Conservation (phyloP, 2,888 invertebrate species). For the Imbricaverruca yamaguchii region DNA sequence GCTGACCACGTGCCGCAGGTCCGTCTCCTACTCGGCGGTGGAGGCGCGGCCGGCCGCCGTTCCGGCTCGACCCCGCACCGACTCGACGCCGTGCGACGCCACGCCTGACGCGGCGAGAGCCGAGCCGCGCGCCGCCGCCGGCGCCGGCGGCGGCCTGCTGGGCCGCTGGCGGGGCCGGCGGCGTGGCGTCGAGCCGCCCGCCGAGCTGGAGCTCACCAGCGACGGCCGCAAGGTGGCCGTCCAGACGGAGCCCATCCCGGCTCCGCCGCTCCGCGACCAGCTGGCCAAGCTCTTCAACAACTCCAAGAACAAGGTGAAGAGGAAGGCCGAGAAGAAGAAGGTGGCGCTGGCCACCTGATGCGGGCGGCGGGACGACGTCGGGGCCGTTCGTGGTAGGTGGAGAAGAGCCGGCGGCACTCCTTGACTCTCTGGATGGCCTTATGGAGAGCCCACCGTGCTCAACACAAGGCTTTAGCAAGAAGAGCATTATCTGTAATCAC, state of each 20-base stretch:
- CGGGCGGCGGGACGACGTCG: neutral
- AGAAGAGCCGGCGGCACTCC: too few relatives aligned
- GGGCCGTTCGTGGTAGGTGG: too few relatives aligned
- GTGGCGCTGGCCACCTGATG: constrained; percentile 19
- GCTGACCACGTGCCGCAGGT: neutral
- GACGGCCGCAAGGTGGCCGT: neutral
- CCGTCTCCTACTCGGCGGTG: neutral
- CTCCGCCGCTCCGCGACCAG: neutral
- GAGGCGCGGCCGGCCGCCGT: neutral
- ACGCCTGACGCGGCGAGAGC: neutral
- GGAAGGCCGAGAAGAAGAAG: constrained; percentile 29
- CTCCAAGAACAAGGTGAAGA: constrained; percentile 14
- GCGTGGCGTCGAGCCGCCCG: neutral
- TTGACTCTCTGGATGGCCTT: too few relatives aligned
- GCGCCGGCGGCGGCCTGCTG: neutral
- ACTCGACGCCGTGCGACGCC: neutral
- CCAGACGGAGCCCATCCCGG: neutral
- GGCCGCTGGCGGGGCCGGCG: neutral
- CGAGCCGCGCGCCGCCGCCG: neutral
- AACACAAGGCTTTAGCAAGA: too few relatives aligned
- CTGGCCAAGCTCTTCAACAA: neutral
- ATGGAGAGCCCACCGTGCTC: too few relatives aligned
- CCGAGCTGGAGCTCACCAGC: neutral
- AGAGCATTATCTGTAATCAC: too few relatives aligned
- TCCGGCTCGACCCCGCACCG: neutral